A percentile compares a stretch with the other conserved stretches of the same genome.
These are phyloP conservation scores for Amphibalanus amphitrite DNA, from an alignment of 1,140 invertebrate genomes.

Conservation along the genomic window DNA sequence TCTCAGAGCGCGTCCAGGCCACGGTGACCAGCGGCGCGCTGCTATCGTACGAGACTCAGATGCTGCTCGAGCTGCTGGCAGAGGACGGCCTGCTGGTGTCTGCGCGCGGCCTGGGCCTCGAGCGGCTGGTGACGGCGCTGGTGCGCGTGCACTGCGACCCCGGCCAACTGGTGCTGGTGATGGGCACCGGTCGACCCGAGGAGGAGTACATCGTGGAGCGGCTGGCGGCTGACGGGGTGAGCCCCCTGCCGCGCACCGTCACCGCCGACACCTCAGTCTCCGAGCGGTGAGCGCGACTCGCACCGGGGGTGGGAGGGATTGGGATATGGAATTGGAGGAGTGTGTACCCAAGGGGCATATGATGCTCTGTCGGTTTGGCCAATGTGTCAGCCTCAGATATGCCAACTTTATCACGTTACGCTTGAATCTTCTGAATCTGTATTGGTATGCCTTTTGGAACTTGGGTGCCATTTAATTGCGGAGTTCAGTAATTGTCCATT, in stretches of 20 bases:
- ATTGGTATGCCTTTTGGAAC: too few relatives aligned
- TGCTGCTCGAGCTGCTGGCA: conserved; percentile 71
- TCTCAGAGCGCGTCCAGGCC: not conserved
- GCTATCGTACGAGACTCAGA: conserved; percentile 82
- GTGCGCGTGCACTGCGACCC: conserved; percentile 71
- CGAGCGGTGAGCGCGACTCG: conserved; percentile 64
- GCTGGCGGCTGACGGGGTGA: conserved; percentile 39
- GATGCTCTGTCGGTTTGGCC: too few relatives aligned
- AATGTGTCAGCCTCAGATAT: too few relatives aligned
- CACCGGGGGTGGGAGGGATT: too few relatives aligned
- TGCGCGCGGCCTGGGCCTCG: conserved; percentile 72
- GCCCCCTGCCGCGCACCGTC: conserved; percentile 38
- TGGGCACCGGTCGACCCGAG: conserved; percentile 64
- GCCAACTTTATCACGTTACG: too few relatives aligned
- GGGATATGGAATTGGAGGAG: too few relatives aligned
- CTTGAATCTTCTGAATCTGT: too few relatives aligned
- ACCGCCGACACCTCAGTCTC: conserved; percentile 45
- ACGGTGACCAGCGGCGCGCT: conserved; percentile 27
- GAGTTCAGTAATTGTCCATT: too few relatives aligned
- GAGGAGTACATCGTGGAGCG: conserved; percentile 65
- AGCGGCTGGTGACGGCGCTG: conserved; percentile 60
- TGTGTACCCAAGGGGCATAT: too few relatives aligned
- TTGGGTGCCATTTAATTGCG: too few relatives aligned
- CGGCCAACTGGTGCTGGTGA: conserved; percentile 70
- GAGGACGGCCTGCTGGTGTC: conserved; percentile 69